phyloP scores from a whole-genome alignment of 2,113 vertebrate genomes.

The Balaenoptera acutorostrata region DNA sequence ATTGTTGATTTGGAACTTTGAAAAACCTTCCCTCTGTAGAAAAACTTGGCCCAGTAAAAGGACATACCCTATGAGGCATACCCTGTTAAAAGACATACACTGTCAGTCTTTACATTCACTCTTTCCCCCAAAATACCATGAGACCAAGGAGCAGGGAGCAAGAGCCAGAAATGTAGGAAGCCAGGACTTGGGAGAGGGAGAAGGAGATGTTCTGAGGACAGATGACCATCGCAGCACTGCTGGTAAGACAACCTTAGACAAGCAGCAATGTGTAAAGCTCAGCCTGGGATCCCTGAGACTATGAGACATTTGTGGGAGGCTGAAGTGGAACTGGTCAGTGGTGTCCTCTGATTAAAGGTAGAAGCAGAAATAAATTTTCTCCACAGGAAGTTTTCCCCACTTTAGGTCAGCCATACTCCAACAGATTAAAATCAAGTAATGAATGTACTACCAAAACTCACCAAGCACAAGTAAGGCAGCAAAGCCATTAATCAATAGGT shows the following conservation, averaged over 20 bases:
- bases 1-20: constrained; percentile 8
- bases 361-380: not conserved
- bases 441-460: not conserved
- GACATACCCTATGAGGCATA: not conserved
- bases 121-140: not conserved
- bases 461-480: not conserved
- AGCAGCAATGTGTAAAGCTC: not conserved
- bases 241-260: not conserved
- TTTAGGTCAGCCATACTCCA: not conserved
- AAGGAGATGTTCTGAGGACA: not conserved
- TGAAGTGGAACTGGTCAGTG: not conserved
- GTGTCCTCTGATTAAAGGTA: not conserved
- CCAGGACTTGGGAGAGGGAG: not conserved
- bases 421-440: not conserved
- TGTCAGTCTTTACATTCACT: not conserved
- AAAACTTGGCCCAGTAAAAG: not conserved
- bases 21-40: not conserved
- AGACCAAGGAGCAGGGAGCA: not conserved
- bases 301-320: not conserved
- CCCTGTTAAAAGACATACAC: not conserved
- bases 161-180: not conserved
- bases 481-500: not conserved
- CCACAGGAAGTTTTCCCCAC: not conserved
- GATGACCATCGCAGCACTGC: too few relatives aligned
- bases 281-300: not conserved